Evolutionary conservation across 2,888 invertebrate species (phyloP), one percentile per base, ranked within the genome.

Genomic region (Drosophila peninsularis): DNA sequence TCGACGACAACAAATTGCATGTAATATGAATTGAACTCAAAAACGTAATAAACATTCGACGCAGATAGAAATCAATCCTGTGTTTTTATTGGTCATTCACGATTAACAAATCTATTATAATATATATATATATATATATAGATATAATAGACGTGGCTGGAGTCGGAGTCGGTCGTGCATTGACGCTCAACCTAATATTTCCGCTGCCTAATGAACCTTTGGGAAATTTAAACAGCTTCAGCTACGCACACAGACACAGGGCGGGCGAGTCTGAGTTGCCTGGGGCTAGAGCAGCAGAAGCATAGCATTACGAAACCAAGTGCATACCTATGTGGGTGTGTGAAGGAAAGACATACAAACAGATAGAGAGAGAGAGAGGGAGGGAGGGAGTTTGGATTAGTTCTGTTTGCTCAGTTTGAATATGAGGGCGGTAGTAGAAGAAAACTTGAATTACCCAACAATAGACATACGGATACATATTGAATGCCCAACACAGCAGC

Each of bases 181-280:
- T 52, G 57, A 55, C 36, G 58, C 57, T 69, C 54, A 55, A 58
- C 52, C 44, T 49, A 61, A 66, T 71, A 72, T 61, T 49, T 71
- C 39, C 66, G 63, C 39, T 75, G 75, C 55, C 61, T 71, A 75
- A 75, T 75, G 75, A 75, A 75, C 54, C 71, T 42, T 56, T 52
- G 27, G 44, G 30, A 60, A 67, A 73, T 73, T 66, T 52, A 62
- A 65, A 61, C 66, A 61, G 44, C 55, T 57, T 52, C 36, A 49
- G 30, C 30, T n/a, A 61, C 54, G 36, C 50, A 47, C 67, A 62
- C 36, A 24, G 4, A 17, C 11, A 39, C 17, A 41, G 9, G 30
- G 24, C 24, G 24, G 5, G 13, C 13, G 27, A 17, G n/a, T 5
- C 42, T 27, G 34, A 21, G 19, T 30, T n/a, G n/a, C 34, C 10